phyloP scores from a whole-genome alignment of 2,888 invertebrate genomes.

The Idaea aversata region DNA sequence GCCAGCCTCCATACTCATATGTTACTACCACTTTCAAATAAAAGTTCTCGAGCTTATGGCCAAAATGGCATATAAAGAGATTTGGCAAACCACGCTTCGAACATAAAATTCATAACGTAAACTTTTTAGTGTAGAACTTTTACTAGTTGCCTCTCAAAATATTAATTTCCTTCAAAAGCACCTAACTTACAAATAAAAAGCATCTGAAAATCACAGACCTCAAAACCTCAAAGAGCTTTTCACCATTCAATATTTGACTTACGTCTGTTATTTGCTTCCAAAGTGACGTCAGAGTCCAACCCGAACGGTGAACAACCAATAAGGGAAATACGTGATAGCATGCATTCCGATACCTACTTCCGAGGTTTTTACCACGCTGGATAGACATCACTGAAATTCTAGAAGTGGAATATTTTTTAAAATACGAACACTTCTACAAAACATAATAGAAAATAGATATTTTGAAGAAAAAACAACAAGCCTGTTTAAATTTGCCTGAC shows the following conservation, averaged over 20 bases:
- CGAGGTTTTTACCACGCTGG: background rate
- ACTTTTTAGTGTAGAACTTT: background rate
- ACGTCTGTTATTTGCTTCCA: background rate
- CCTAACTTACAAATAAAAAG: background rate
- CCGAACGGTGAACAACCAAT: background rate
- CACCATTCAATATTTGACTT: background rate
- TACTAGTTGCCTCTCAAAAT: background rate
- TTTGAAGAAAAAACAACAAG: too few relatives aligned
- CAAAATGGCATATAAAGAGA: background rate
- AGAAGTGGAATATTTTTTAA: background rate
- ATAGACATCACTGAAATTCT: background rate
- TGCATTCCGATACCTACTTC: background rate
- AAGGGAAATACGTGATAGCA: background rate
- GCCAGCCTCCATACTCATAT: background rate
- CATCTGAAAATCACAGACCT: background rate
- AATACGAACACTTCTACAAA: too few relatives aligned
- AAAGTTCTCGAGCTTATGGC: background rate
- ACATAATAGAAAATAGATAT: too few relatives aligned
- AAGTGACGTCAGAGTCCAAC: background rate
- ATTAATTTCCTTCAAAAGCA: background rate
- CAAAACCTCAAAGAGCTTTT: background rate
- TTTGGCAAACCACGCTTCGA: background rate
- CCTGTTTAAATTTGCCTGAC: too few relatives aligned
- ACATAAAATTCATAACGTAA: background rate
- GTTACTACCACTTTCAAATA: background rate